phyloP scores from a whole-genome alignment of 2,797 vertebrate species.

The Pseudomugil gertrudae region DNA sequence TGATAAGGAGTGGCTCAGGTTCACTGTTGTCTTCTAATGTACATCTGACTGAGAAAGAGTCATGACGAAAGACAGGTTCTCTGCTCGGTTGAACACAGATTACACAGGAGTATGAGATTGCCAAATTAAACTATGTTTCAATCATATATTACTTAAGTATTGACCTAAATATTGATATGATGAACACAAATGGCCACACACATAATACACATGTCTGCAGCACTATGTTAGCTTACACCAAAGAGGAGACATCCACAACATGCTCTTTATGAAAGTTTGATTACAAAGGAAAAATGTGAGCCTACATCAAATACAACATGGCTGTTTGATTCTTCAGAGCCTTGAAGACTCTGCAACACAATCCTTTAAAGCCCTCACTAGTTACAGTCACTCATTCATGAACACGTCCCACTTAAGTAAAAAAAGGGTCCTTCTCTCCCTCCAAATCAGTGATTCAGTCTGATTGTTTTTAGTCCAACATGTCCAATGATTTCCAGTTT shows the following conservation, averaged over 20 bases:
- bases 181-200: not conserved
- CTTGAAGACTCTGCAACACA: slow-evolving; percentile 47
- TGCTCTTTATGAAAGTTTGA: slow-evolving; percentile 67
- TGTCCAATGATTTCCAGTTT: slow-evolving; percentile 38
- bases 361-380: slow-evolving; percentile 54
- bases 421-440: slow-evolving; percentile 54
- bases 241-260: slow-evolving; percentile 33
- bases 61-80: not conserved
- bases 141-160: not conserved
- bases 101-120: too few species aligned
- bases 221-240: slow-evolving; percentile 51
- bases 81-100: not conserved
- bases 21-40: not conserved
- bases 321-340: slow-evolving; percentile 66
- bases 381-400: slow-evolving; percentile 69
- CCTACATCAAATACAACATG: slow-evolving; percentile 68
- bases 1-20: not conserved
- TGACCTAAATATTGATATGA: not conserved
- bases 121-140: not conserved
- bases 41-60: not conserved
- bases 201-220: too few species aligned
- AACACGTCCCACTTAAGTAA: slow-evolving; percentile 43
- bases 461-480: slow-evolving; percentile 58
- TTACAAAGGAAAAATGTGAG: slow-evolving; percentile 61
- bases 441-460: slow-evolving; percentile 34